Evolutionary conservation across 2,113 vertebrate species (phyloP).

Genomic region (Phocoena sinus): DNA sequence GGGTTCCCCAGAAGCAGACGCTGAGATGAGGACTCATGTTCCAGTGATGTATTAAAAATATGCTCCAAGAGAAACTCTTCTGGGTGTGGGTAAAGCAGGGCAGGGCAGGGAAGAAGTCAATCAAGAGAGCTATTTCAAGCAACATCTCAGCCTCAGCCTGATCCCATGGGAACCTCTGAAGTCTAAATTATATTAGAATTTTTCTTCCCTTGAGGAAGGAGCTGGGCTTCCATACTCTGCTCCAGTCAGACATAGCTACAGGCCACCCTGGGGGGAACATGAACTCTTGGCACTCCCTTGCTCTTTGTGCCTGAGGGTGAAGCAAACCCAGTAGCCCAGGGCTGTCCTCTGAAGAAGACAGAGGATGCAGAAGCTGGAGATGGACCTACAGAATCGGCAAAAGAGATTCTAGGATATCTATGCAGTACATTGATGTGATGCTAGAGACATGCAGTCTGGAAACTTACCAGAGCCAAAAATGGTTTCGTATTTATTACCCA

Average conservation of each 20-base stretch:
- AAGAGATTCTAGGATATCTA: neutral
- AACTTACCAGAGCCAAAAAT: neutral
- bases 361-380: neutral
- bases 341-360: neutral
- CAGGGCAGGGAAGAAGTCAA: neutral
- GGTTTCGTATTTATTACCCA: neutral
- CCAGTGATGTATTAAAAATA: neutral
- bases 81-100: neutral
- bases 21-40: neutral
- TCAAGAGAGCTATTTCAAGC: neutral
- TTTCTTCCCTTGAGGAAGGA: neutral
- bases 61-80: neutral
- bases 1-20: neutral
- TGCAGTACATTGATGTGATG: accelerated
- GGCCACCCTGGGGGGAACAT: neutral
- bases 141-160: neutral
- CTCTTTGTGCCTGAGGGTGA: neutral
- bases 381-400: neutral
- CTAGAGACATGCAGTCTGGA: neutral
- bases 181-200: neutral
- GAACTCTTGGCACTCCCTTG: neutral
- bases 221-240: neutral
- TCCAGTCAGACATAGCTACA: neutral
- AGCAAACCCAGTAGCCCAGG: neutral
- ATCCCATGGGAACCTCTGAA: neutral